Evolutionary conservation across 2,797 vertebrate genomes (phyloP).

Genomic region (Chaetodon trifasciatus): DNA sequence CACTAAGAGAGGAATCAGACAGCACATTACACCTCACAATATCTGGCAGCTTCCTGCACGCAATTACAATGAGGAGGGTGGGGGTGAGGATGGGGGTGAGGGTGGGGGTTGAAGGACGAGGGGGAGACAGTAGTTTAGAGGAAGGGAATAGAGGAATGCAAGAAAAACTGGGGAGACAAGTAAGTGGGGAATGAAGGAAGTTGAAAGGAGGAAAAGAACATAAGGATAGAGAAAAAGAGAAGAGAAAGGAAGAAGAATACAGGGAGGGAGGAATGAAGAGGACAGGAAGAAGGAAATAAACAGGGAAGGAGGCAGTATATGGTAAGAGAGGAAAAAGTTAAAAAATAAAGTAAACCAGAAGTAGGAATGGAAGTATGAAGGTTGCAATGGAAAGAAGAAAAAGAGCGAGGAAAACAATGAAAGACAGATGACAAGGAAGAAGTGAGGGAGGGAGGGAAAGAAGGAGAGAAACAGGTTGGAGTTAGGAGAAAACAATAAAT

Average conservation of each 20-base stretch:
- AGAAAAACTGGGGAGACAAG: neutral
- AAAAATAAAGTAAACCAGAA: neutral
- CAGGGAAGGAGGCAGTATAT: neutral
- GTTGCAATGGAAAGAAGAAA: neutral
- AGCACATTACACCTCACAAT: constrained; percentile 81
- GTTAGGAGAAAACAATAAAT: no score
- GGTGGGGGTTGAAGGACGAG: constrained; percentile 4
- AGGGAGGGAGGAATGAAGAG: neutral
- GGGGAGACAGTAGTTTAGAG: neutral
- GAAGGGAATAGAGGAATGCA: constrained; percentile 1
- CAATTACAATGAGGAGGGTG: constrained; percentile 52
- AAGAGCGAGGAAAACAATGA: neutral
- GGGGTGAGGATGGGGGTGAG: no score
- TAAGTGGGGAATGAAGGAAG: neutral
- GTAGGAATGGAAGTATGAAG: neutral
- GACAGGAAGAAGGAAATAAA: neutral
- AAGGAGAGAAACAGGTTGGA: neutral
- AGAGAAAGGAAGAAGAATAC: neutral
- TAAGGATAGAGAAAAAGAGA: no score
- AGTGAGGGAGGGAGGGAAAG: neutral
- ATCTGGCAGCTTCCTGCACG: constrained; percentile 72
- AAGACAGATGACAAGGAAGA: neutral
- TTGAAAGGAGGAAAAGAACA: neutral
- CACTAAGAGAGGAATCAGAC: constrained; percentile 83
- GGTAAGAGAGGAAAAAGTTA: neutral